Conservation (phyloP, 2,888 invertebrate species). For the Frankliniella fusca region DNA sequence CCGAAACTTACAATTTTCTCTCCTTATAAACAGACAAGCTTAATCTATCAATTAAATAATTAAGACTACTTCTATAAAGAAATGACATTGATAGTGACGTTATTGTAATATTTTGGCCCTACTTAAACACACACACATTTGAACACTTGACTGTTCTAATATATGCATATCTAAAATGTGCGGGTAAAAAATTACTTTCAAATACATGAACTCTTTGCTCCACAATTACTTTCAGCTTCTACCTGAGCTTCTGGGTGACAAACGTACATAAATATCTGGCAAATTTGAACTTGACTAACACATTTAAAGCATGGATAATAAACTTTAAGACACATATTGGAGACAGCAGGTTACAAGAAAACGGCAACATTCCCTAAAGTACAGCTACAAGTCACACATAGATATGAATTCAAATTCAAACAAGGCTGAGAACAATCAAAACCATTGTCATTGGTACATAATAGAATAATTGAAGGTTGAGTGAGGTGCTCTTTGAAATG, state of each 20-base stretch:
- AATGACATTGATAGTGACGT: not conserved
- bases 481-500: not conserved
- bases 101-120: not conserved
- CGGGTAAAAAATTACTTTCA: not conserved
- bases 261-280: not conserved
- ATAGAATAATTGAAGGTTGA: too few relatives aligned
- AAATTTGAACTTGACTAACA: conserved; percentile 6
- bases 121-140: not conserved
- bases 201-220: not conserved
- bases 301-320: conserved; percentile 1
- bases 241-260: not conserved
- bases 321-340: conserved; percentile 5
- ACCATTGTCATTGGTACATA: not conserved
- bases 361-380: not conserved
- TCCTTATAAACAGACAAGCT: not conserved
- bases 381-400: not conserved
- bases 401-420: not conserved
- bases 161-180: conserved; percentile 4
- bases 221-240: not conserved
- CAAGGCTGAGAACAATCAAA: not conserved
- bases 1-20: not conserved
- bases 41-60: not conserved
- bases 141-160: not conserved
- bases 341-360: conserved; percentile 12
- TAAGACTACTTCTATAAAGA: not conserved